These are phyloP conservation scores for Theocolax elegans DNA, from an alignment of 1,140 invertebrate genomes.

Conservation along the genomic window DNA sequence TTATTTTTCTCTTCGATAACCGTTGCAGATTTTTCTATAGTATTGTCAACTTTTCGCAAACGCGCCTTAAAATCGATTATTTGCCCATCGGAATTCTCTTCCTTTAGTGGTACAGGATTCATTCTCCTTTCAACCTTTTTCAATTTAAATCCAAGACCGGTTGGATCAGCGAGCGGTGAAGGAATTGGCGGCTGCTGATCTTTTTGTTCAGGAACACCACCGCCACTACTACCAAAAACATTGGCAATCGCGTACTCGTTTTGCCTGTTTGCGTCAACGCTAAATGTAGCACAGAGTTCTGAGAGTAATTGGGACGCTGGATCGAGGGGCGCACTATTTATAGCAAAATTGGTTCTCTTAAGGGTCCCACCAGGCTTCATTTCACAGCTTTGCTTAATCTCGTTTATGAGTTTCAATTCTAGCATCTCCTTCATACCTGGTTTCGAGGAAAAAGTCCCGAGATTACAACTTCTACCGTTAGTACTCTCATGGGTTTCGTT, in stretches of 20 bases:
- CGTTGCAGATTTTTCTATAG: constrained; percentile 65
- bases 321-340: constrained; percentile 50
- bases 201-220: not conserved
- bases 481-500: not conserved
- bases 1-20: constrained; percentile 59
- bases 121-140: constrained; percentile 75
- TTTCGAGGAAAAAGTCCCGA: constrained; percentile 55
- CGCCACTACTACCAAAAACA: no score
- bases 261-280: constrained; percentile 53
- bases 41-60: constrained; percentile 81
- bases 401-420: constrained; percentile 81
- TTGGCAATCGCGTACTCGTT: constrained; percentile 60
- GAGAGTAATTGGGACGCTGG: constrained; percentile 83
- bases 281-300: constrained; percentile 71
- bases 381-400: constrained; percentile 83
- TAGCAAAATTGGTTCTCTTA: constrained; percentile 43
- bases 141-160: constrained; percentile 66
- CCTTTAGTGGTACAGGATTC: constrained; percentile 63
- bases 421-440: constrained; percentile 81
- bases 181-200: not conserved
- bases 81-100: constrained; percentile 68
- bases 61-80: constrained; percentile 89
- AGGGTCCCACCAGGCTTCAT: constrained; percentile 64
- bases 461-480: not conserved
- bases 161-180: constrained; percentile 39